Conservation (phyloP, 1,140 invertebrate species). For the Callitettix versicolor region DNA sequence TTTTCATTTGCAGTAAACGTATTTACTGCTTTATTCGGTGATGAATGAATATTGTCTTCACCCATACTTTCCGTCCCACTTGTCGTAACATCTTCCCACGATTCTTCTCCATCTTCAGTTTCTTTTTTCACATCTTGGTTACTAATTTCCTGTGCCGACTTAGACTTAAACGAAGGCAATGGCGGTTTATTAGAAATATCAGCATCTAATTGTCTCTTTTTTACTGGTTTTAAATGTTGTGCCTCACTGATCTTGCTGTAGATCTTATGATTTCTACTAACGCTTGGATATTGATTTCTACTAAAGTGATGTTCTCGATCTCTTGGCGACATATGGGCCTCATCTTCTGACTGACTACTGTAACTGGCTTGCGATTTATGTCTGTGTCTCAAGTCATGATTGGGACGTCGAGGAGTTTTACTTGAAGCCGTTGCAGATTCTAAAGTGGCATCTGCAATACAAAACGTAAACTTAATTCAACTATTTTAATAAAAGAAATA, state of each 20-base stretch:
- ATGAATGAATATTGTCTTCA: slow-evolving; percentile 4
- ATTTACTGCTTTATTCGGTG: background rate
- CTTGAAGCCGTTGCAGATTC: too few species aligned
- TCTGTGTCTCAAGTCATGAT: background rate
- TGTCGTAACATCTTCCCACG: slow-evolving; percentile 22
- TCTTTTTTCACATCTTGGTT: background rate
- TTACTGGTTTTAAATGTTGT: background rate
- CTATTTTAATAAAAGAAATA: too few species aligned
- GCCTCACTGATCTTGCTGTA: background rate
- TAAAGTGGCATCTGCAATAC: too few species aligned
- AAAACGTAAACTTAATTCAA: too few species aligned
- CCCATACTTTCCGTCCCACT: slow-evolving; percentile 21
- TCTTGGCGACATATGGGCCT: background rate
- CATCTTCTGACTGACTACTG: slow-evolving; percentile 8
- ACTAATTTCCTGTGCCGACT: background rate
- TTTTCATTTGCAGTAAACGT: too few species aligned
- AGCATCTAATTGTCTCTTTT: background rate
- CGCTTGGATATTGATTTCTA: background rate
- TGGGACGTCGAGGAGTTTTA: background rate
- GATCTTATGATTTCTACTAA: background rate
- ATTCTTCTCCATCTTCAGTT: slow-evolving; percentile 17
- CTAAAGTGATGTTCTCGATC: background rate
- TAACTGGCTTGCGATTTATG: background rate
- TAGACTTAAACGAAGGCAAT: slow-evolving; percentile 3
- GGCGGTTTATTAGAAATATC: slow-evolving; percentile 2